Percentiles rank a stretch among this genome's conserved stretches.
phyloP scores from a whole-genome alignment of 2,113 vertebrate genomes.

The Phyllopteryx taeniolatus region DNA sequence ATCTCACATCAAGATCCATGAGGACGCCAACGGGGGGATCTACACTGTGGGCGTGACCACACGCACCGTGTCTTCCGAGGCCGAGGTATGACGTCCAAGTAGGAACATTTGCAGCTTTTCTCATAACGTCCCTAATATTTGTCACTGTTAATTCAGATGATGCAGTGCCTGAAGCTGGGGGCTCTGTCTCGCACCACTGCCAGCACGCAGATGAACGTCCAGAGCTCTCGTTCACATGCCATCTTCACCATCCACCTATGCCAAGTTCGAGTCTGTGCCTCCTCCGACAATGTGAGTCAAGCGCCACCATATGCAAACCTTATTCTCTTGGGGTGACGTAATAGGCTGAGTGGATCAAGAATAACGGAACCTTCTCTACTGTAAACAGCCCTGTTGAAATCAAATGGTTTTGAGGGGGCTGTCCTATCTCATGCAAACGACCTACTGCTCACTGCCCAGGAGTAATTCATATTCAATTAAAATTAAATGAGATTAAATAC shows the following conservation, averaged over 20 bases:
- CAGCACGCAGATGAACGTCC: constrained; percentile 99
- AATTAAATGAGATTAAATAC: too few species aligned
- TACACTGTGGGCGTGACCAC: constrained; percentile 97
- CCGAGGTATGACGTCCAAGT: constrained; percentile 71
- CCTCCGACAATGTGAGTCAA: constrained; percentile 79
- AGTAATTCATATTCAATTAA: too few species aligned
- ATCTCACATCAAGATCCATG: constrained; percentile 94
- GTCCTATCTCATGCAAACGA: too few species aligned
- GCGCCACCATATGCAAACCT: not conserved
- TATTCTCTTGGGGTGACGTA: too few species aligned
- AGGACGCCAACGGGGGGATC: constrained; percentile 89
- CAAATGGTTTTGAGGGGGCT: too few species aligned
- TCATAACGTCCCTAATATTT: not conserved
- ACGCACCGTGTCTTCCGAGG: constrained; percentile 83
- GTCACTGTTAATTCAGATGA: constrained; percentile 77
- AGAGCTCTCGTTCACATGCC: constrained; percentile 95
- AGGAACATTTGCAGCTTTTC: not conserved
- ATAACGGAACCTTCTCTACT: too few species aligned
- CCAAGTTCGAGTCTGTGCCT: constrained; percentile 87
- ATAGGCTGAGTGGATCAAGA: too few species aligned
- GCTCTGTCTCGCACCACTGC: constrained; percentile 93
- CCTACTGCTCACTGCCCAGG: too few species aligned
- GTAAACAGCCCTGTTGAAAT: too few species aligned
- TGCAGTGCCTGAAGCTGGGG: constrained; percentile 94
- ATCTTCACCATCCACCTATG: constrained; percentile 96